These are phyloP conservation scores for Melanotaenia trifasciata DNA, from an alignment of 2,797 vertebrate species.

Conservation along the genomic window DNA sequence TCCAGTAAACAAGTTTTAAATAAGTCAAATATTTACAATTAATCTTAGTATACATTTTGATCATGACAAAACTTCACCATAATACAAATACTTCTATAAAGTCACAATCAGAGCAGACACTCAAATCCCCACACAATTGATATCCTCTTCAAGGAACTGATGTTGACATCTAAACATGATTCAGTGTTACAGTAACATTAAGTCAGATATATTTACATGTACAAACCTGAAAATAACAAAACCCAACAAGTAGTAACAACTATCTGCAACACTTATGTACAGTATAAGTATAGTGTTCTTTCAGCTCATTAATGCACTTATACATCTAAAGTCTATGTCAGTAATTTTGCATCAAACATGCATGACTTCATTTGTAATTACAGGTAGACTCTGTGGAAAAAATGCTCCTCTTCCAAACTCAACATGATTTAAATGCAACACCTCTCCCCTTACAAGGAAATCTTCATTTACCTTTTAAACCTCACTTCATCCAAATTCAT, in stretches of 20 bases:
- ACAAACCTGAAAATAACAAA: constrained; percentile 26
- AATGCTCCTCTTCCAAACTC: constrained; percentile 9
- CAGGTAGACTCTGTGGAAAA: constrained; percentile 1
- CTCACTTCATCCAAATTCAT: constrained; percentile 46
- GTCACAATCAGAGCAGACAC: constrained; percentile 14
- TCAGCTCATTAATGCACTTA: constrained; percentile 55
- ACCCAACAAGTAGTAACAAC: constrained; percentile 20
- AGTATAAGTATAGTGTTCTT: constrained; percentile 45
- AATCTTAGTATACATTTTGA: constrained; percentile 29
- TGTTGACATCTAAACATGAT: constrained; percentile 21
- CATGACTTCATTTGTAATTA: constrained; percentile 1
- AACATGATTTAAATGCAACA: constrained; percentile 31
- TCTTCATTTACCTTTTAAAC: constrained; percentile 48
- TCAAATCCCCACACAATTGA: constrained; percentile 21
- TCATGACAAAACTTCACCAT: constrained; percentile 27
- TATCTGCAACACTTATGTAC: constrained; percentile 27
- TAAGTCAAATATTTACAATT: constrained; percentile 54
- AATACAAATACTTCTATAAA: constrained; percentile 1
- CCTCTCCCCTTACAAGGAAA: constrained; percentile 9
- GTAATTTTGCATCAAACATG: constrained; percentile 24
- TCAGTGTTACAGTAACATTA: constrained; percentile 12
- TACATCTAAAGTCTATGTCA: constrained; percentile 11
- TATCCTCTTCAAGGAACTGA: constrained; percentile 35
- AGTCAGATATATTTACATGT: constrained; percentile 12
- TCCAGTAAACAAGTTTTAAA: constrained; percentile 47